Conservation (phyloP, 2,113 vertebrate species). For the Oncorhynchus mykiss region DNA sequence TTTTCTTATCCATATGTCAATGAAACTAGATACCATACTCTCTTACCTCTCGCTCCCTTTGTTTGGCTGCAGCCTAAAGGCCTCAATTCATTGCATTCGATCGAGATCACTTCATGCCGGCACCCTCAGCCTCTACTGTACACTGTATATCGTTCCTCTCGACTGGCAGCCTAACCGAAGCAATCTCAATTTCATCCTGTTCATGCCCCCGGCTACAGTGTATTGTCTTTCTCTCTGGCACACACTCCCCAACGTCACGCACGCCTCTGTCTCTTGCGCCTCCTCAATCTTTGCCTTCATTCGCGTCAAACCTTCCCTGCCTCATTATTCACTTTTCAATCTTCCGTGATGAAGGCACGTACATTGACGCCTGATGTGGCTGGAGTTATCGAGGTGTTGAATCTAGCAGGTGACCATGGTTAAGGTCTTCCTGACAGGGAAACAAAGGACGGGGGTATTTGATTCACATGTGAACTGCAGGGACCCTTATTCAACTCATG, state of each 20-base stretch:
- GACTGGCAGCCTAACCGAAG: slow-evolving; percentile 42
- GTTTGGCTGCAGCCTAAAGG: slow-evolving; percentile 40
- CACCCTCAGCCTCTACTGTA: slow-evolving; percentile 26
- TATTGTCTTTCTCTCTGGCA: slow-evolving; percentile 55
- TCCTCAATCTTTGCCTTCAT: slow-evolving; percentile 40
- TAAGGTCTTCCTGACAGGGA: slow-evolving; percentile 50
- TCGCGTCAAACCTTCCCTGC: slow-evolving; percentile 19
- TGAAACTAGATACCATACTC: too few relatives aligned
- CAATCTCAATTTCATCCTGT: slow-evolving; percentile 62
- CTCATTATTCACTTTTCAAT: slow-evolving; percentile 17
- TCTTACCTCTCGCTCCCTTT: not conserved
- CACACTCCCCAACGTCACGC: slow-evolving; percentile 15
- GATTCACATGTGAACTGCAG: slow-evolving; percentile 63
- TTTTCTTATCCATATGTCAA: too few relatives aligned
- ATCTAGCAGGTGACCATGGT: slow-evolving; percentile 37
- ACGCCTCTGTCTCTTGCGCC: not conserved
- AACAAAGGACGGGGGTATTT: slow-evolving; percentile 65
- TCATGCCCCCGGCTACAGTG: slow-evolving; percentile 45
- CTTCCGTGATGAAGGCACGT: slow-evolving; percentile 25
- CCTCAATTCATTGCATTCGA: slow-evolving; percentile 61
- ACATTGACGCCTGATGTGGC: slow-evolving; percentile 26
- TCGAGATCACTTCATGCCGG: slow-evolving; percentile 62
- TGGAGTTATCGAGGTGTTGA: slow-evolving; percentile 44
- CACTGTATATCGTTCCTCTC: slow-evolving; percentile 28
- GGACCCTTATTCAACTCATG: slow-evolving; percentile 70